phyloP scores from a whole-genome alignment of 2,113 vertebrate species.

The Pygoscelis adeliae region DNA sequence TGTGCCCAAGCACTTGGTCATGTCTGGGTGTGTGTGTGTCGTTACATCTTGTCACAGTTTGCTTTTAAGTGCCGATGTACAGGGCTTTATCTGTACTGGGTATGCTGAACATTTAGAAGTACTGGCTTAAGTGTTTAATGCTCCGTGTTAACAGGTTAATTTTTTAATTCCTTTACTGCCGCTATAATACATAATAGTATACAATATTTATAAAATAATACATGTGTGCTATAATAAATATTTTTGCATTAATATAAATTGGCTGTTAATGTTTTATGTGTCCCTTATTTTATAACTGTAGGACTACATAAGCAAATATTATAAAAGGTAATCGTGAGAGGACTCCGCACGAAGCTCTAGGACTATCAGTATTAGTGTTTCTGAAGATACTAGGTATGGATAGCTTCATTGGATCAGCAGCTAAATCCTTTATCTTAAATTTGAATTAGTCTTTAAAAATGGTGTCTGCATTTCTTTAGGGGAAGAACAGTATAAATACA shows the following conservation, averaged over 20 bases:
- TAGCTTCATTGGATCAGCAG: background rate
- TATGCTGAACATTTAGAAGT: background rate
- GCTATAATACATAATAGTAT: background rate
- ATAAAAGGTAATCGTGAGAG: background rate
- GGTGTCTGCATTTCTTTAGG: background rate
- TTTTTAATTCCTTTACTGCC: background rate
- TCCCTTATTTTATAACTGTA: background rate
- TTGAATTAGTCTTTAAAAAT: background rate
- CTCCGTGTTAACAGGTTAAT: background rate
- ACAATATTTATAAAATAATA: background rate
- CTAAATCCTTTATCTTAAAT: background rate
- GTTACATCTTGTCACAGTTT: background rate
- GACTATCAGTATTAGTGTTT: background rate
- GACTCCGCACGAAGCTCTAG: background rate
- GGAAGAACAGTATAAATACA: background rate
- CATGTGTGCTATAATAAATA: accelerated
- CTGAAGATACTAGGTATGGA: background rate
- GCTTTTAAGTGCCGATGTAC: background rate
- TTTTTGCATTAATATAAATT: background rate
- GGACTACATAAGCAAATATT: background rate
- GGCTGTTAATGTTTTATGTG: background rate
- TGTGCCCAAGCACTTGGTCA: background rate
- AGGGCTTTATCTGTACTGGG: background rate
- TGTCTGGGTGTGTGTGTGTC: background rate
- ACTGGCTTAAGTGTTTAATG: background rate